Conservation (phyloP, 2,797 vertebrate genomes). For the Microhierax caerulescens region DNA sequence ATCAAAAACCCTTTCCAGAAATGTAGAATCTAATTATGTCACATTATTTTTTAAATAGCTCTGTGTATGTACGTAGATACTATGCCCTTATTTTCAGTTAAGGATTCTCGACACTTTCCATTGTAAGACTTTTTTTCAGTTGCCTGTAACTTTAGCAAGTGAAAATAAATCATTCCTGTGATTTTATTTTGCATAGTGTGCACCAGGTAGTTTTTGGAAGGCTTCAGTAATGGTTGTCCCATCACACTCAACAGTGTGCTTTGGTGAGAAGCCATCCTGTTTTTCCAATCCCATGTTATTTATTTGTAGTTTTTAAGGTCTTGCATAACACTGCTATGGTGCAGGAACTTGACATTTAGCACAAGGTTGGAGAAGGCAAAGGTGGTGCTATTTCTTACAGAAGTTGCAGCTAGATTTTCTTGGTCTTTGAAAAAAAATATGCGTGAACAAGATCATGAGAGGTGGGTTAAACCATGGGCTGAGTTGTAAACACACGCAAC, state of each 20-base stretch:
- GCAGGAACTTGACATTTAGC: background rate
- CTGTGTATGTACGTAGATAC: background rate
- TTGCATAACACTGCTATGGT: rapidly evolving
- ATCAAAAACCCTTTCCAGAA: background rate
- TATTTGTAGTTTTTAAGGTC: background rate
- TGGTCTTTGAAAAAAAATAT: background rate
- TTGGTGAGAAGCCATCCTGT: background rate
- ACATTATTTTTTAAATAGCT: background rate
- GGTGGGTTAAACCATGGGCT: background rate
- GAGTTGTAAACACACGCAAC: background rate
- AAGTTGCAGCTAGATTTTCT: background rate
- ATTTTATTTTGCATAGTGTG: background rate
- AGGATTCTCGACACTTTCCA: background rate
- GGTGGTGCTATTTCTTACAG: background rate
- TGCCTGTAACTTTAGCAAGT: background rate
- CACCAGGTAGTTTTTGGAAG: background rate
- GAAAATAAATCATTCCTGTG: rapidly evolving
- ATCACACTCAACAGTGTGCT: background rate
- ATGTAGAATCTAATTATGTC: background rate
- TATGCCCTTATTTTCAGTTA: background rate
- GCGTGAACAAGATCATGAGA: rapidly evolving
- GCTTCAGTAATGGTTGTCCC: background rate
- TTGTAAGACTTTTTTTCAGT: background rate
- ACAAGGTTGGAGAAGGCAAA: background rate
- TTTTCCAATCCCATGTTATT: background rate